These are phyloP conservation scores for Rostrhamus sociabilis DNA, from an alignment of 2,797 vertebrate species.

Conservation along the genomic window DNA sequence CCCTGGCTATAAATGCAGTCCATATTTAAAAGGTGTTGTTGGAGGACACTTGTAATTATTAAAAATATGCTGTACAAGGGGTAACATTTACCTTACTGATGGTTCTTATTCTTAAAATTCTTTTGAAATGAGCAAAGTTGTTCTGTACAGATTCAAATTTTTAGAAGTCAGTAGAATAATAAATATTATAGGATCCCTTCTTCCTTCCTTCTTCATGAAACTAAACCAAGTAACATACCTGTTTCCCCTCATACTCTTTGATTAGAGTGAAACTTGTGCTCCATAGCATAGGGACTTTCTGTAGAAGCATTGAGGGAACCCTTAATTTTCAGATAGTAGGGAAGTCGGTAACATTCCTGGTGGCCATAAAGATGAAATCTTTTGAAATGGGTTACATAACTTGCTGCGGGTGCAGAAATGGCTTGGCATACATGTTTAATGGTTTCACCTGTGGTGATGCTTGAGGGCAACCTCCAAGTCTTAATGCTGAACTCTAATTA, in stretches of 20 bases:
- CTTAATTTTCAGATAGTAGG: background rate
- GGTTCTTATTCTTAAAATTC: background rate
- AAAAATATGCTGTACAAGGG: background rate
- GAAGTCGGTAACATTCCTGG: background rate
- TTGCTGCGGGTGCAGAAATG: background rate
- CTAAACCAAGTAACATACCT: background rate
- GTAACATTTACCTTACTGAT: background rate
- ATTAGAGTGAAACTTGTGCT: background rate
- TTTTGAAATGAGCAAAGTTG: background rate
- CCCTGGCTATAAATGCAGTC: background rate
- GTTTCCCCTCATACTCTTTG: background rate
- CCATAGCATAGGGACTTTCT: background rate
- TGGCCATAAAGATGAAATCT: background rate
- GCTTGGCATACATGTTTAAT: slow-evolving; percentile 6
- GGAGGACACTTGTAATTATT: background rate
- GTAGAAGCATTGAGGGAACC: background rate
- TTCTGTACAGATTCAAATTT: background rate
- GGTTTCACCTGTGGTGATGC: slow-evolving; percentile 32
- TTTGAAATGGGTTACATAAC: background rate
- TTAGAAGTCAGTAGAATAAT: background rate
- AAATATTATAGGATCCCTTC: background rate
- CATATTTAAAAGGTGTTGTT: background rate
- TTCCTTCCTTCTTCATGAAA: background rate
- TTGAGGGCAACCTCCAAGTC: slow-evolving; percentile 28
- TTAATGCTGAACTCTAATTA: slow-evolving; percentile 46